These are phyloP conservation scores for Hoplodrina blanda DNA, from an alignment of 2,888 invertebrate species.

Conservation along the genomic window DNA sequence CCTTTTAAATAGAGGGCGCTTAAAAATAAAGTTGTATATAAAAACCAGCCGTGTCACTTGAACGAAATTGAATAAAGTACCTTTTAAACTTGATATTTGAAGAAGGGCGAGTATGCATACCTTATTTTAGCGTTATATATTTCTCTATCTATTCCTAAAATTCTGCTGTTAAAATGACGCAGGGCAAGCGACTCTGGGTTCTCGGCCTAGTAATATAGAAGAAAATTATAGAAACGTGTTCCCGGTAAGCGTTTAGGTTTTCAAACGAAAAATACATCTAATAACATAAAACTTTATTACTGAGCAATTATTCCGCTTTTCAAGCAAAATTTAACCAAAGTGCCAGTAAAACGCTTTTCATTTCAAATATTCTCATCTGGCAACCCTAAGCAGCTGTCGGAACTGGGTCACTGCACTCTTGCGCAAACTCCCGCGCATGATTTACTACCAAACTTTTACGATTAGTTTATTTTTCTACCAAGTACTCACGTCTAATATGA, in stretches of 20 bases:
- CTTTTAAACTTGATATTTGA: too few relatives aligned
- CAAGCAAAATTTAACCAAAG: constrained; percentile 26
- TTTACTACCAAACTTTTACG: constrained; percentile 56
- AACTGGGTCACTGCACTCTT: constrained; percentile 62
- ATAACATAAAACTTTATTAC: constrained; percentile 27
- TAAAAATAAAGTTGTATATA: too few relatives aligned
- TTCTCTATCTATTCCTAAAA: too few relatives aligned
- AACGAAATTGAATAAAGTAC: too few relatives aligned
- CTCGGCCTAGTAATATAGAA: too few relatives aligned
- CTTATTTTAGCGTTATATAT: too few relatives aligned
- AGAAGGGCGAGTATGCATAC: too few relatives aligned
- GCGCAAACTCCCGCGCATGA: constrained; percentile 51
- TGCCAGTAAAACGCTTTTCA: constrained; percentile 33
- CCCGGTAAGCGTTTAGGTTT: constrained; percentile 4
- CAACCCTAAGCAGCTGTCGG: constrained; percentile 50
- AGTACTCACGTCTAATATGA: constrained; percentile 37
- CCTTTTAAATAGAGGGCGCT: too few relatives aligned
- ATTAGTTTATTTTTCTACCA: constrained; percentile 55
- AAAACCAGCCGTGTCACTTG: too few relatives aligned
- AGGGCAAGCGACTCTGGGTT: too few relatives aligned
- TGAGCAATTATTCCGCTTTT: constrained; percentile 37
- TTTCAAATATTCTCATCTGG: constrained; percentile 33
- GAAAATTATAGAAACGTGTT: background rate
- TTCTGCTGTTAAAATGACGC: too few relatives aligned
- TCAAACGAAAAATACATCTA: constrained; percentile 23